These are phyloP conservation scores for Micrasema longulum DNA, from an alignment of 1,140 invertebrate species.

Conservation along the genomic window DNA sequence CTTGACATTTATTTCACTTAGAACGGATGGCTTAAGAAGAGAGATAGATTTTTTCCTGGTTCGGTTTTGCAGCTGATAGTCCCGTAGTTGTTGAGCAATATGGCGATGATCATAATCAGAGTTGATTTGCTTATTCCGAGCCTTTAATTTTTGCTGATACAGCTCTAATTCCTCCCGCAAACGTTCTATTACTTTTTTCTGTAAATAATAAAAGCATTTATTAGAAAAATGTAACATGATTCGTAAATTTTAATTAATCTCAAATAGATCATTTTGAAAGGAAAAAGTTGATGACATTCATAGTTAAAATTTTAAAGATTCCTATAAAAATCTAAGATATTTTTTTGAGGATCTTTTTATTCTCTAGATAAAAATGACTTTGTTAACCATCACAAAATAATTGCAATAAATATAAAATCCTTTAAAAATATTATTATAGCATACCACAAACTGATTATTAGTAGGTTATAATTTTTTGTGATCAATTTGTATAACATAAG, in stretches of 20 bases:
- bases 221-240: not conserved
- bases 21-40: slow-evolving; percentile 64
- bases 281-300: too few relatives aligned
- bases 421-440: too few relatives aligned
- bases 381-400: too few relatives aligned
- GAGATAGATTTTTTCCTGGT: slow-evolving; percentile 62
- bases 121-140: slow-evolving; percentile 62
- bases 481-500: too few relatives aligned
- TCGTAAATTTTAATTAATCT: not conserved
- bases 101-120: slow-evolving; percentile 64
- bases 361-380: too few relatives aligned
- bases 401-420: too few relatives aligned
- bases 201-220: slow-evolving; percentile 52
- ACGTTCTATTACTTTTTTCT: slow-evolving; percentile 66
- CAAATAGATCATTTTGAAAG: too few relatives aligned
- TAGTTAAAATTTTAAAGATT: too few relatives aligned
- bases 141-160: slow-evolving; percentile 64
- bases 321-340: too few relatives aligned
- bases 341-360: too few relatives aligned
- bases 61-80: slow-evolving; percentile 63
- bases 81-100: slow-evolving; percentile 65
- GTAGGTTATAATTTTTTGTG: too few relatives aligned
- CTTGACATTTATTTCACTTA: slow-evolving; percentile 65
- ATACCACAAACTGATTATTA: too few relatives aligned
- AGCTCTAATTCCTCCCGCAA: slow-evolving; percentile 63